phyloP scores from a whole-genome alignment of 2,888 invertebrate genomes.

The Coremacera marginata region DNA sequence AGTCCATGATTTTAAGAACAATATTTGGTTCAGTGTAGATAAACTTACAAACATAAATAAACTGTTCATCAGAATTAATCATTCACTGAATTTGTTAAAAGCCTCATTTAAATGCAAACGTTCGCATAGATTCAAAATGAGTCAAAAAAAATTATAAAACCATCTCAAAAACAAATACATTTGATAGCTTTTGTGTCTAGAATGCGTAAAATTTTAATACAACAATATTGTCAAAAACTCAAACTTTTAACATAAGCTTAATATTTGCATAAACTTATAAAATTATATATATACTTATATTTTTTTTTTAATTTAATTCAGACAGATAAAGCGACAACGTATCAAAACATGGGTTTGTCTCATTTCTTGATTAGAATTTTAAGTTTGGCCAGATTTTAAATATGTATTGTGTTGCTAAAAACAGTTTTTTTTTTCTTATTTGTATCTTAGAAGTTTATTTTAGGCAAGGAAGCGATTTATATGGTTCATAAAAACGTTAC shows the following conservation, averaged over 20 bases:
- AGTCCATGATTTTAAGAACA: too few relatives aligned
- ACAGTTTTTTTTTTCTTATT: too few relatives aligned
- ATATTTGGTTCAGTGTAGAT: too few relatives aligned
- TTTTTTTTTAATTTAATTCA: too few relatives aligned
- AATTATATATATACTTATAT: too few relatives aligned
- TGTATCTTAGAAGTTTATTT: neutral
- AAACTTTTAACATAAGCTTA: too few relatives aligned
- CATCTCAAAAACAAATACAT: neutral
- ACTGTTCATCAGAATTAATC: neutral
- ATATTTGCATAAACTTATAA: too few relatives aligned
- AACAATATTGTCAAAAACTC: neutral
- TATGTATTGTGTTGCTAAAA: too few relatives aligned
- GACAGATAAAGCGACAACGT: too few relatives aligned
- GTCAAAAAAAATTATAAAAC: neutral
- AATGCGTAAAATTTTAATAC: neutral
- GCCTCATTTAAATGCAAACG: conserved; percentile 18
- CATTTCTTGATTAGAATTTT: too few relatives aligned
- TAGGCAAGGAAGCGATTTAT: neutral
- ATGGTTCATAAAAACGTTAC: neutral
- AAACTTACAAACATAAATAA: neutral
- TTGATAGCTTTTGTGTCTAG: conserved; percentile 1
- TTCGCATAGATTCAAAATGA: conserved; percentile 8
- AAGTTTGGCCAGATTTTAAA: too few relatives aligned
- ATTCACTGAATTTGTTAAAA: neutral
- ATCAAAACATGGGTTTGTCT: too few relatives aligned